Evolutionary conservation across 2,797 vertebrate species (phyloP), one percentile per base, ranked within the genome.

Genomic region (Meda fulgida): DNA sequence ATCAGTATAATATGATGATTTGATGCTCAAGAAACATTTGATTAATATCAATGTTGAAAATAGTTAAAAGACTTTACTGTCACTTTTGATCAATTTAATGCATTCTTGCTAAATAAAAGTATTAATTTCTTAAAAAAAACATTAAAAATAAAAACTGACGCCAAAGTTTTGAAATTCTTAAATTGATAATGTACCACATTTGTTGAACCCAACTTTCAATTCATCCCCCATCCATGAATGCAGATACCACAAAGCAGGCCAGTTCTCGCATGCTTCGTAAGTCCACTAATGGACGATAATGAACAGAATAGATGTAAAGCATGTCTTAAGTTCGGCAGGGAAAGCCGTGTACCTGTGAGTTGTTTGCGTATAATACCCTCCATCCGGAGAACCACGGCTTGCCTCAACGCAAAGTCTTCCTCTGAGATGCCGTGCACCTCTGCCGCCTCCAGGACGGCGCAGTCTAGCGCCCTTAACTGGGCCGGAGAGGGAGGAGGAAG

Each of bases 361-460:
- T 94, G 95, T 58, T 92, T 91, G 38, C 96, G 95, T 89, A 99
- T 95, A 88, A 96, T 95, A 86, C 94, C 95, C 92, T 99, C 97
- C 98, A 99, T 99, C 92, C 95, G 93, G 5, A 85, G 88, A 51
- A 99, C 96, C 89, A 97, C 96, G 5, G 94, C 93, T 89, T 95
- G 94, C 43, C 98, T 96, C 36, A 94, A 89, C 88, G 93, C 93
- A 83, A 96, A 97, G 93, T 99, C 97, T 87, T 96, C 95, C 90
- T 98, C 95, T 0, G 98, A 99, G 93, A 99, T 96, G 69, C 98
- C 98, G 48, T 97, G 95, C 69, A 95, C 93, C 80, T 92, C 93
- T 69, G 95, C 96, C 73, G 95, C 94, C 87, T 97, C 95, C 26
- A 94, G 89, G 86, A 99, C 94, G 0, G 95, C 95, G 1, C 93